Conservation (phyloP, 2,888 invertebrate species). For the Apotomis capreana region DNA sequence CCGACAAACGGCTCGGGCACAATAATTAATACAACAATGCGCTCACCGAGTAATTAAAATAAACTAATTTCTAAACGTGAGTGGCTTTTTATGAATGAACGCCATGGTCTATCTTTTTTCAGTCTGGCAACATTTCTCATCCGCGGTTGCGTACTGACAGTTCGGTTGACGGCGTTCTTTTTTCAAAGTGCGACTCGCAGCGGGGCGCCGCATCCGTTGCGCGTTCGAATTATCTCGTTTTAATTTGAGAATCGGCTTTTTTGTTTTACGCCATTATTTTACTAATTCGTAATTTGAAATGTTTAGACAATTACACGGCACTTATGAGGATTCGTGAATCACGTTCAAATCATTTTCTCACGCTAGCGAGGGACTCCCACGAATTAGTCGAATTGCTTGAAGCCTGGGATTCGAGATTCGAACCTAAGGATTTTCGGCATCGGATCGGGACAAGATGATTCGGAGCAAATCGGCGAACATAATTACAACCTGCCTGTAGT, state of each 20-base stretch:
- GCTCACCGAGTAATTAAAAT: constrained; percentile 80
- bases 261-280: constrained; percentile 42
- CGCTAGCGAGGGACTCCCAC: constrained; percentile 77
- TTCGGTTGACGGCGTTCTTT: constrained; percentile 73
- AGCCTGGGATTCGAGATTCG: constrained; percentile 42
- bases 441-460: constrained; percentile 75
- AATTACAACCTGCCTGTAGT: constrained; percentile 75
- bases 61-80: constrained; percentile 80
- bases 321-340: constrained; percentile 40
- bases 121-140: constrained; percentile 78
- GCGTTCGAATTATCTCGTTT: constrained; percentile 75
- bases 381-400: constrained; percentile 64
- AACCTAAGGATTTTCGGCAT: constrained; percentile 69
- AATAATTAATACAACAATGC: constrained; percentile 82
- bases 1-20: constrained; percentile 60
- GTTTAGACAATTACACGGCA: constrained; percentile 53
- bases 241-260: constrained; percentile 68
- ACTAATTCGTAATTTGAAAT: constrained; percentile 41
- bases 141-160: constrained; percentile 75
- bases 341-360: constrained; percentile 67
- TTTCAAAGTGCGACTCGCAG: constrained; percentile 78
- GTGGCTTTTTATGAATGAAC: constrained; percentile 78
- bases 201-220: constrained; percentile 77
- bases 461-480: constrained; percentile 57
- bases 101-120: constrained; percentile 64